Percentiles rank a stretch among this genome's conserved stretches.
Evolutionary conservation across 64 coral and sea anemone species (phyloP).

Genomic region (Pocillopora damicornis): DNA sequence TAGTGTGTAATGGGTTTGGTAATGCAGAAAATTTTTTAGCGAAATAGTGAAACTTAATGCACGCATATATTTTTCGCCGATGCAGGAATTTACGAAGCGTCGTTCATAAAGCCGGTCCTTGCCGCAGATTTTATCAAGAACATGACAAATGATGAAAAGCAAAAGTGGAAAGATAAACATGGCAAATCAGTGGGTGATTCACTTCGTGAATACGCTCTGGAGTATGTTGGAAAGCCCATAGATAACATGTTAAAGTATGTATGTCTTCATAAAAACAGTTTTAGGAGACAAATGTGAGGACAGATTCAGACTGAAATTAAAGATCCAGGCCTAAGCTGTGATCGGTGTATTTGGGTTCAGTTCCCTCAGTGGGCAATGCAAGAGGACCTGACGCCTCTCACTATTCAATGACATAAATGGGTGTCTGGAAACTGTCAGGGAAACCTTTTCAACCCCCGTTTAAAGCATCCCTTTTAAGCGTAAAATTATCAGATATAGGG

Average conservation of each 20-base stretch:
- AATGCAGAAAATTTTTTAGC: too few relatives aligned
- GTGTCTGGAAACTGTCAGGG: too few relatives aligned
- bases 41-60: not conserved
- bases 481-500: too few relatives aligned
- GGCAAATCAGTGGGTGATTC: slow-evolving; percentile 26
- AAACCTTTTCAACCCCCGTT: too few relatives aligned
- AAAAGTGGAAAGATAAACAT: slow-evolving; percentile 22
- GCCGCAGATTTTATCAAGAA: not conserved
- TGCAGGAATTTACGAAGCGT: slow-evolving; percentile 10
- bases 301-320: too few relatives aligned
- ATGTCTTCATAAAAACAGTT: not conserved
- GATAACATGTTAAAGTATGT: slow-evolving; percentile 47
- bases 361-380: too few relatives aligned
- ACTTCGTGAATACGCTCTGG: slow-evolving; percentile 23
- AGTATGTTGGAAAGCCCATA: slow-evolving; percentile 56
- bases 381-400: too few relatives aligned
- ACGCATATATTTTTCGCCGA: not conserved
- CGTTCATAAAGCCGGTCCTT: slow-evolving; percentile 1
- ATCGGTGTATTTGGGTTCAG: too few relatives aligned
- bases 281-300: not conserved
- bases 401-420: too few relatives aligned
- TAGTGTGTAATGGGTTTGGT: too few relatives aligned
- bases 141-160: not conserved
- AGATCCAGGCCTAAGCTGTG: too few relatives aligned
- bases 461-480: too few relatives aligned